Evolutionary conservation across 2,113 vertebrate genomes (phyloP).

Genomic region (Sinocyclocheilus maitianheensis): DNA sequence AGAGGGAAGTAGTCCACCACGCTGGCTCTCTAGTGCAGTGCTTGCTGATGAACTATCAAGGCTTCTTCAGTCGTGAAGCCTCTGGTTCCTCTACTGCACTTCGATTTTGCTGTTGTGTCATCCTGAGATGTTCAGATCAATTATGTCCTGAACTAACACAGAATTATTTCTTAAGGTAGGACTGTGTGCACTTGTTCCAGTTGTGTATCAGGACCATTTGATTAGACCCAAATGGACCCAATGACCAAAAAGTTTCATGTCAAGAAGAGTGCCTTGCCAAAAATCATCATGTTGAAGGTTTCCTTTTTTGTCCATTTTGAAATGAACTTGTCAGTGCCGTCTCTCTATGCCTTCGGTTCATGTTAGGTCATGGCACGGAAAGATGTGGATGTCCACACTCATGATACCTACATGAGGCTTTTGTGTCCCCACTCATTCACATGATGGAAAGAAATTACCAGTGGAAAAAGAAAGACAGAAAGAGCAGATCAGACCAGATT

Average conservation of each 20-base stretch:
- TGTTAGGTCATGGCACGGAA: not conserved
- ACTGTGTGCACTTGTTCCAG: not conserved
- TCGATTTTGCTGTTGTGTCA: not conserved
- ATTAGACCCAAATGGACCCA: not conserved
- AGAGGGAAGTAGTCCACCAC: constrained; percentile 10
- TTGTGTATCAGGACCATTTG: not conserved
- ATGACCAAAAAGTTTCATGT: not conserved
- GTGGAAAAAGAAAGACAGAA: not conserved
- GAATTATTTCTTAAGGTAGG: no score
- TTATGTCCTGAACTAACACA: not conserved
- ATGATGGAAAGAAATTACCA: not conserved
- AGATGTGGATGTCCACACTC: not conserved
- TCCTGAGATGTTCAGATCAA: constrained; percentile 8
- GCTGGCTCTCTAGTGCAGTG: not conserved
- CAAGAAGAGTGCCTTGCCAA: not conserved
- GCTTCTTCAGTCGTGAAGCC: constrained; percentile 14
- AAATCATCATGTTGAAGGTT: not conserved
- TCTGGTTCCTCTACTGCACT: constrained; percentile 22
- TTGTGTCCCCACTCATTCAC: not conserved
- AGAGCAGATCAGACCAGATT: not conserved
- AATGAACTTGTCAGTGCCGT: not conserved
- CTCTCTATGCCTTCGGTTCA: not conserved
- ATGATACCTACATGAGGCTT: not conserved
- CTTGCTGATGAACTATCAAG: constrained; percentile 47
- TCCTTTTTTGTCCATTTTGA: not conserved